Evolutionary conservation across 2,888 invertebrate genomes (phyloP), one percentile per base, ranked within the genome.

Genomic region (Drosophila vallismaia): DNA sequence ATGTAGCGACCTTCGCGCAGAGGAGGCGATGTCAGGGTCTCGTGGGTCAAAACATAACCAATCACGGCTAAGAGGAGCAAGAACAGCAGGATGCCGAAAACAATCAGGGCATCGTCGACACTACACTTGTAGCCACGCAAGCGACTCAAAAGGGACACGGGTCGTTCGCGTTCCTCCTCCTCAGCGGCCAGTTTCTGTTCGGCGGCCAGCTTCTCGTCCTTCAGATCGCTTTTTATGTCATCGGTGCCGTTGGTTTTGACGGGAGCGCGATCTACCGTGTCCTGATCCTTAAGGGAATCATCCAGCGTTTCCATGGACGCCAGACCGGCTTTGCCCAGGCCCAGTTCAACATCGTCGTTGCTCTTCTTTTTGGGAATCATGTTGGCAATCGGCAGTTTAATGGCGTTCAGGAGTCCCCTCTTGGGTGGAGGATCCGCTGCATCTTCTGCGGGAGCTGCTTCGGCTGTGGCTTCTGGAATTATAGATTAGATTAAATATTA

Each of bases 301-400:
- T 96, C 96, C 46, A 96, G 92, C 0, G 96, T 96, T 91, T 96
- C 96, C 93, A 95, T 95, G 5, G 96, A 96, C 1, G 96, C 96
- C 53, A 96, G 92, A 19, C 95, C 94, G 5, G 95, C 95, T 76
- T 94, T 94, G n/a, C 93, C 93, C 56, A 92, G 88, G 60, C 93
- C 93, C 50, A 92, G 91, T 62, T 94, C 93, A 31, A 93, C 89
- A 88, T 94, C 94, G 45, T 92, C 93, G 81, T 92, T 90, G 58
- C 92, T 90, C 76, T 91, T 92, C 83, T 92, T 92, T 81, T 92
- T 93, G 84, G 94, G 93, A 79, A 94, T 93, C 83, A 94, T 92
- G 82, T 93, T 94, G 28, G 93, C 94, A 72, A 94, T 92, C n/a
- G 94, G 94, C 75, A 94, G 89, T 76, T 94, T 93, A 74, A 95